Percentiles rank a stretch among this genome's conserved stretches.
These are phyloP conservation scores for Pogonocichla stellata DNA, from an alignment of 2,113 vertebrate genomes.

Conservation along the genomic window DNA sequence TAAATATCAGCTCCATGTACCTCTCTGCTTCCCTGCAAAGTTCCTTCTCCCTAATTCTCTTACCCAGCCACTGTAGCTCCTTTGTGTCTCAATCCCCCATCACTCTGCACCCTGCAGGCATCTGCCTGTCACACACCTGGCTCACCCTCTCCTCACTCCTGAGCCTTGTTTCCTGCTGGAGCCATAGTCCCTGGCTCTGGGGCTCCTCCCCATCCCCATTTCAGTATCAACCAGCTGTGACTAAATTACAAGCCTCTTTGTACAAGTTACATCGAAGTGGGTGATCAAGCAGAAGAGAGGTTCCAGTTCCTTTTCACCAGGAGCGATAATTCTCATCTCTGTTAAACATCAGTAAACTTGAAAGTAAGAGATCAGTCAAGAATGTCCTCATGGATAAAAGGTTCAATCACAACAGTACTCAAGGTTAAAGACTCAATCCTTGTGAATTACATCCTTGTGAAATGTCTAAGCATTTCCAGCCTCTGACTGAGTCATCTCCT, in stretches of 20 bases:
- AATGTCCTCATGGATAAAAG: neutral
- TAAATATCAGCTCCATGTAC: neutral
- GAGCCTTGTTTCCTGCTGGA: neutral
- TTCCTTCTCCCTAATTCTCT: neutral
- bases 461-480: neutral
- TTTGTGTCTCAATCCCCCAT: neutral
- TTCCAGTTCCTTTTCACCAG: neutral
- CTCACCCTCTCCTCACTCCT: rapidly evolving
- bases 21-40: neutral
- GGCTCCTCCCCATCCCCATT: neutral
- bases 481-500: neutral
- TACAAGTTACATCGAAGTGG: rapidly evolving
- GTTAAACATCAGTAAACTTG: neutral
- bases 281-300: neutral
- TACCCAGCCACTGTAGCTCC: neutral
- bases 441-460: neutral
- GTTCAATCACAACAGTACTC: neutral
- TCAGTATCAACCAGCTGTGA: neutral
- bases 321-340: neutral
- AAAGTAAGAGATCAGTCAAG: neutral
- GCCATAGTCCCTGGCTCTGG: rapidly evolving
- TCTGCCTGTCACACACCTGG: neutral
- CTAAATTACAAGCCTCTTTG: neutral
- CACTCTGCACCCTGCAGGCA: neutral
- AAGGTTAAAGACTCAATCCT: neutral